Conservation (phyloP, 2,113 vertebrate species). For the Mohoua ochrocephala region DNA sequence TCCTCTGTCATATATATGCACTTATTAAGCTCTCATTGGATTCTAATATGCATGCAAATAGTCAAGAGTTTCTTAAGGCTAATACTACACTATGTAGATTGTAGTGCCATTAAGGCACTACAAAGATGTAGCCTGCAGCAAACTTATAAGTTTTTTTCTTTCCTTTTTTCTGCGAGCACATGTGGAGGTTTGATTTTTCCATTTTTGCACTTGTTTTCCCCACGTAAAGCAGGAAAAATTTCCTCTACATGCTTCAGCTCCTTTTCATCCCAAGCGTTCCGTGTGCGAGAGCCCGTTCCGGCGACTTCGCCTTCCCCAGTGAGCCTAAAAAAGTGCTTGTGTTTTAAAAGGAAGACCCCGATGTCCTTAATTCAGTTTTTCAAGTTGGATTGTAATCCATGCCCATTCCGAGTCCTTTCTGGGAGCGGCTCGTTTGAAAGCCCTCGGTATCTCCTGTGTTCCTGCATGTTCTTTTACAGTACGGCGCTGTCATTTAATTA, state of each 20-base stretch:
- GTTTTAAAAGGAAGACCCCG: neutral
- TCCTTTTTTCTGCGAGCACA: neutral
- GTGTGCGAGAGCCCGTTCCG: rapidly evolving
- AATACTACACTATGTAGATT: conserved; percentile 51
- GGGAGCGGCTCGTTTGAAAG: conserved; percentile 41
- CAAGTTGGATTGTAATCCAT: conserved; percentile 44
- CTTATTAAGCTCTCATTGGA: conserved; percentile 71
- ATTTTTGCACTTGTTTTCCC: neutral
- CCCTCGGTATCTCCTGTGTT: conserved; percentile 37
- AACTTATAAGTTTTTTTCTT: neutral
- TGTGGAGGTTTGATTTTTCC: neutral
- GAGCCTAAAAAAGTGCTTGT: neutral
- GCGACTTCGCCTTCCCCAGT: neutral
- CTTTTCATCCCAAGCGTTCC: neutral
- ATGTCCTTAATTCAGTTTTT: conserved; percentile 31
- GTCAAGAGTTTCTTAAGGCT: conserved; percentile 73
- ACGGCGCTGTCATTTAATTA: conserved; percentile 64
- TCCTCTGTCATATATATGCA: conserved; percentile 71
- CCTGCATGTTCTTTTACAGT: conserved; percentile 57
- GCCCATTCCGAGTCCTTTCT: neutral
- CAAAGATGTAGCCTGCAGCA: conserved; percentile 45
- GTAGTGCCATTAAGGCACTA: conserved; percentile 45
- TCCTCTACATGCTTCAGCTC: neutral
- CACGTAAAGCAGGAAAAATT: neutral
- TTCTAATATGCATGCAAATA: conserved; percentile 73